Evolutionary conservation across 1,140 invertebrate species (phyloP).

Genomic region (Monochamus saltuarius): DNA sequence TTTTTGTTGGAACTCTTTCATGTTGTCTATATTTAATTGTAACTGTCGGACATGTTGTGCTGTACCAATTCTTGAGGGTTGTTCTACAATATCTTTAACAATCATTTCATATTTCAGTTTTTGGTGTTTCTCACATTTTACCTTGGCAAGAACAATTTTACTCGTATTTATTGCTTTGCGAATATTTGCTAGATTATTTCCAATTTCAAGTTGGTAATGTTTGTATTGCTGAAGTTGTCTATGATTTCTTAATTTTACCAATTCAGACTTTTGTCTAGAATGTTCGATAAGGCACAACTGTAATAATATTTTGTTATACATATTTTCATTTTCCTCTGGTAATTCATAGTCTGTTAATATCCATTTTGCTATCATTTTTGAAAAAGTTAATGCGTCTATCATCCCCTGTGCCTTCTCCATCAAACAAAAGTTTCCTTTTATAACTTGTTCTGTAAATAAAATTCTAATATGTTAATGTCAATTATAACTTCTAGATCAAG

Average conservation of each 20-base stretch:
- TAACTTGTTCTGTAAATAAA: conserved; percentile 8
- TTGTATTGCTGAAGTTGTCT: conserved; percentile 3
- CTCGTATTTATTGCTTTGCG: neutral
- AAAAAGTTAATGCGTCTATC: conserved; percentile 4
- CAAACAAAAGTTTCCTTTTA: conserved; percentile 8
- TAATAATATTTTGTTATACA: conserved; percentile 3
- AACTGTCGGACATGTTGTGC: neutral
- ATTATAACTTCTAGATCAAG: neutral
- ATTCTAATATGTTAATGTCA: neutral
- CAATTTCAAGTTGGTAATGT: neutral
- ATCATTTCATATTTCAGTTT: conserved; percentile 5
- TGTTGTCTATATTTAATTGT: neutral
- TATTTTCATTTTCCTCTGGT: neutral
- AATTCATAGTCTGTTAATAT: neutral
- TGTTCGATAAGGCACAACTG: neutral
- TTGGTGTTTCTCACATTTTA: conserved; percentile 5
- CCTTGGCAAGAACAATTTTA: neutral
- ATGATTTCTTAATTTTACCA: neutral
- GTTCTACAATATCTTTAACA: conserved; percentile 6
- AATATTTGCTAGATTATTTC: neutral
- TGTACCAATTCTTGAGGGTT: neutral
- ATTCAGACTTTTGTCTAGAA: conserved; percentile 2
- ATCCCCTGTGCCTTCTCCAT: conserved; percentile 10
- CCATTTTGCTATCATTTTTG: conserved; percentile 2
- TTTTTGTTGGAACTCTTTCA: neutral